phyloP scores from a whole-genome alignment of 2,113 vertebrate species.

The Sapajus apella region DNA sequence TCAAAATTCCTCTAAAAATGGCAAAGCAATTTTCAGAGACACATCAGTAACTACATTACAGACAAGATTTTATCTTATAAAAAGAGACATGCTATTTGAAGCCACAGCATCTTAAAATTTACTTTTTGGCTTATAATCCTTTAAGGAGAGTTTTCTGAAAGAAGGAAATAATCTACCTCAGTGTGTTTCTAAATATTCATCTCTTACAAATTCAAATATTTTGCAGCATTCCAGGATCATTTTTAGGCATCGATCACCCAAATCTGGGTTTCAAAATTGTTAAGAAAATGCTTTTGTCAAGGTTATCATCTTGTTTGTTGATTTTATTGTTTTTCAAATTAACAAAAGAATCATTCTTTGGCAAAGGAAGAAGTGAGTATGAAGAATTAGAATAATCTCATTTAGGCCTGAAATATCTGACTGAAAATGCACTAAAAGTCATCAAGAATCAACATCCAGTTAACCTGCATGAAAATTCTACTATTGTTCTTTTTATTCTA shows the following conservation, averaged over 20 bases:
- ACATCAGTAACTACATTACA: neutral
- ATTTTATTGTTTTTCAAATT: no score
- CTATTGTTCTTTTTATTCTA: neutral
- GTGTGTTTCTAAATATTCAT: neutral
- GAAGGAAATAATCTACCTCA: neutral
- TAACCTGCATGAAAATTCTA: neutral
- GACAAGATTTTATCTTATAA: neutral
- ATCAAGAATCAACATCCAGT: neutral
- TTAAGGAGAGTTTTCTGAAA: neutral
- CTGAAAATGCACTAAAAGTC: neutral
- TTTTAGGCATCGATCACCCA: neutral
- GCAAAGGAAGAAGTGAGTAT: neutral
- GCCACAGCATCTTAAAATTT: neutral
- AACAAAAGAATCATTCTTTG: no score
- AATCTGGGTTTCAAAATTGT: neutral
- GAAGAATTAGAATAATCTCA: neutral
- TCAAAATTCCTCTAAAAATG: neutral
- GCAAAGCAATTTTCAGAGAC: neutral
- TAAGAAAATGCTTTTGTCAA: neutral
- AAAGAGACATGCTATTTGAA: neutral
- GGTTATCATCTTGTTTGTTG: neutral
- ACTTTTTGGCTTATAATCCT: neutral
- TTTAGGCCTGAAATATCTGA: no score
- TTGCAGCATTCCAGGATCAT: neutral
- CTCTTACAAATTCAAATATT: neutral